Percentiles rank a stretch among this genome's conserved stretches.
Conservation (phyloP, 1,140 invertebrate genomes). For the Odontomachus brunneus region DNA sequence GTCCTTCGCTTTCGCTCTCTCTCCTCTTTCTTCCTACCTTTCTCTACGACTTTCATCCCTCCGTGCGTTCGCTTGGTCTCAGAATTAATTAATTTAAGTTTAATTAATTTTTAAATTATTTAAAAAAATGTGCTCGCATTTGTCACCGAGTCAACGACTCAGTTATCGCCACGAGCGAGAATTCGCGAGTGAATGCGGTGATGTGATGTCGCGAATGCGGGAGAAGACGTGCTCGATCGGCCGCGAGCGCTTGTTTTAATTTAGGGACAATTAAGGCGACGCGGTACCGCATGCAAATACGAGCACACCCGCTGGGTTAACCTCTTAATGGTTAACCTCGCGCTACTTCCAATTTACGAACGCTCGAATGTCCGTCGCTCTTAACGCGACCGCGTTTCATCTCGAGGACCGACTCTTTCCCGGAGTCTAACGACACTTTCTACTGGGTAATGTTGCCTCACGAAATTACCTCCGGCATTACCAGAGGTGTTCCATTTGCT, state of each 20-base stretch:
- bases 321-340: conserved; percentile 64
- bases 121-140: too few species aligned
- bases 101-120: too few species aligned
- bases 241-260: conserved; percentile 59
- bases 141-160: too few species aligned
- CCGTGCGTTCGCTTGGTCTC: too few species aligned
- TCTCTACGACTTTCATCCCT: background rate
- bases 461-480: background rate
- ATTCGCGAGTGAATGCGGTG: background rate
- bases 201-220: background rate
- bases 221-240: background rate
- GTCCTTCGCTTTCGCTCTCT: background rate
- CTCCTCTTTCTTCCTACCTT: background rate
- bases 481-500: conserved; percentile 16
- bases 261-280: conserved; percentile 68
- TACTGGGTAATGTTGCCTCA: background rate
- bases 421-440: background rate
- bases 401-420: conserved; percentile 1
- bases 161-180: conserved; percentile 2
- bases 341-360: conserved; percentile 65
- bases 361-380: conserved; percentile 53
- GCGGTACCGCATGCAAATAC: conserved; percentile 68
- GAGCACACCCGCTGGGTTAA: conserved; percentile 59
- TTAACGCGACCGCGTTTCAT: background rate
- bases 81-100: too few species aligned